A percentile compares a stretch with the other conserved stretches of the same genome.
Conservation (phyloP, 2,797 vertebrate genomes). For the Halcyon badia region DNA sequence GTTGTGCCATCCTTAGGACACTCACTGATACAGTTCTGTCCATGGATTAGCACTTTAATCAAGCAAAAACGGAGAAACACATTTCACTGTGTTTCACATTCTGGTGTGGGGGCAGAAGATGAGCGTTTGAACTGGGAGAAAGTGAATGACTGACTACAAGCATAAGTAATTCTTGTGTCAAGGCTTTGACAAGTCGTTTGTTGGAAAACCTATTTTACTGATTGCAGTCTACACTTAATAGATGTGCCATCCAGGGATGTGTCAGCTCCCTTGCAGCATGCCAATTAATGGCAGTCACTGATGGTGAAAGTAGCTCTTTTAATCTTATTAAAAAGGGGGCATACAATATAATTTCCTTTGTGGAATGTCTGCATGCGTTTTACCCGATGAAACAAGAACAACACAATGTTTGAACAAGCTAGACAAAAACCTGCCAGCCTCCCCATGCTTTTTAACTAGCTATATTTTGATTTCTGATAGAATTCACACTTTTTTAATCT, state of each 20-base stretch:
- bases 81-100: neutral
- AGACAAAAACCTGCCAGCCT: neutral
- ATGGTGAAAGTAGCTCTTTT: slow-evolving; percentile 61
- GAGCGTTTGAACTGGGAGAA: slow-evolving; percentile 25
- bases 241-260: slow-evolving; percentile 51
- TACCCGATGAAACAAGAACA: neutral
- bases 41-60: neutral
- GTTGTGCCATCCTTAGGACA: neutral
- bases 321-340: slow-evolving; percentile 54
- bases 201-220: slow-evolving; percentile 61
- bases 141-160: slow-evolving; percentile 55
- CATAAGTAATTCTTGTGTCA: slow-evolving; percentile 61
- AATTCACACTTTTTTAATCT: neutral
- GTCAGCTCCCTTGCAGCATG: slow-evolving; percentile 52
- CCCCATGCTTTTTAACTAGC: neutral
- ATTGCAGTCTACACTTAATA: slow-evolving; percentile 66
- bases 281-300: slow-evolving; percentile 64
- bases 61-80: neutral
- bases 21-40: neutral
- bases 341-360: slow-evolving; percentile 54
- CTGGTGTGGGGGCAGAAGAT: neutral
- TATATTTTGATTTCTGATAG: neutral
- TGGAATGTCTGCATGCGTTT: slow-evolving; percentile 1
- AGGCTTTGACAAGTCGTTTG: slow-evolving; percentile 65
- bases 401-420: neutral